These are phyloP conservation scores for Notothenia coriiceps DNA, from an alignment of 2,113 vertebrate species.

Conservation along the genomic window DNA sequence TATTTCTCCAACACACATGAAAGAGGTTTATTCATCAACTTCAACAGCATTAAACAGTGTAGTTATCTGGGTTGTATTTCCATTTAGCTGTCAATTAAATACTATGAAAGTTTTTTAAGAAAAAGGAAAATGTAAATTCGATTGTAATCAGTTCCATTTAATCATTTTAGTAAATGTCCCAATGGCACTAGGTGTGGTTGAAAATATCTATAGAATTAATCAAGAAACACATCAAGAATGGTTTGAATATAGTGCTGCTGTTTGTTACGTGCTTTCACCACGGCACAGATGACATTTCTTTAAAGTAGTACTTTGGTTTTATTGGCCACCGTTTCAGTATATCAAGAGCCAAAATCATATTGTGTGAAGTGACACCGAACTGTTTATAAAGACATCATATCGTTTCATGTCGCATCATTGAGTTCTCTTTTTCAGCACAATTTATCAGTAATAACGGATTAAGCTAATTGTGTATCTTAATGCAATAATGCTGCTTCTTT, in stretches of 20 bases:
- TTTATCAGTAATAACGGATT: not conserved
- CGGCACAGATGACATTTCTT: conserved; percentile 25
- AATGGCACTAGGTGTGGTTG: not conserved
- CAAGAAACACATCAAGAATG: not conserved
- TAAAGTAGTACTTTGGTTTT: not conserved
- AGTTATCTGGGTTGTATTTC: conserved; percentile 39
- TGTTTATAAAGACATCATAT: not conserved
- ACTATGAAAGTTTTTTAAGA: conserved; percentile 27
- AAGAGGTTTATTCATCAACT: conserved; percentile 30
- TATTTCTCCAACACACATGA: conserved; percentile 48
- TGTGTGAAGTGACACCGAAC: not conserved
- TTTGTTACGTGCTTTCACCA: not conserved
- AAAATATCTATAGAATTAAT: not conserved
- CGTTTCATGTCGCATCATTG: not conserved
- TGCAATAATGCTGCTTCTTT: not conserved
- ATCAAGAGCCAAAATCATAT: conserved; percentile 10
- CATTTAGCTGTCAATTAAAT: conserved; percentile 59
- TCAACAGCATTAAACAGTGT: conserved; percentile 26
- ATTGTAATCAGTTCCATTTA: conserved; percentile 34
- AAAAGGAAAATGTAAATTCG: conserved; percentile 51
- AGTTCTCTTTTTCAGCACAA: not conserved
- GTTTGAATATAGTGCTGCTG: conserved; percentile 4
- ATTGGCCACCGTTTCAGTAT: not conserved
- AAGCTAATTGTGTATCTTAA: not conserved
- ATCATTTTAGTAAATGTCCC: conserved; percentile 33